Conservation (phyloP, 2,113 vertebrate genomes). For the Sphyrna mokarran region DNA sequence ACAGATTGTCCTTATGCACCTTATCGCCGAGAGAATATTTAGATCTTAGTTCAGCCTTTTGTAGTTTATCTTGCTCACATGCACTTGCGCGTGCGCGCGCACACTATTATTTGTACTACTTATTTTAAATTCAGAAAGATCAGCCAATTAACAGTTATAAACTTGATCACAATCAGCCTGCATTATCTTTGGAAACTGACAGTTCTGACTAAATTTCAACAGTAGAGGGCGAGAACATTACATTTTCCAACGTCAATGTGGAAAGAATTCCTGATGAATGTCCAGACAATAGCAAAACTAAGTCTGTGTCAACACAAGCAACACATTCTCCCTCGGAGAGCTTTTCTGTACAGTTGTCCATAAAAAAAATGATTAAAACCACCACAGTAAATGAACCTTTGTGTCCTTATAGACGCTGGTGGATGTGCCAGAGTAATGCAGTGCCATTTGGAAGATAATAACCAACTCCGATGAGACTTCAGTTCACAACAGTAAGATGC, state of each 20-base stretch:
- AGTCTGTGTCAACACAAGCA: background rate
- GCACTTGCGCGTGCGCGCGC: no score
- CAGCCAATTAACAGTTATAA: background rate
- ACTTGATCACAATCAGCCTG: background rate
- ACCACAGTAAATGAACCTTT: background rate
- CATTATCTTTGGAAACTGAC: background rate
- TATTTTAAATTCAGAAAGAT: background rate
- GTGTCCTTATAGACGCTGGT: background rate
- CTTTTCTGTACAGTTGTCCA: background rate
- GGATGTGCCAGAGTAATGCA: background rate
- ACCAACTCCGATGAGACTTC: background rate
- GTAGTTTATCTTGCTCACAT: background rate
- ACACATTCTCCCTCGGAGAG: background rate
- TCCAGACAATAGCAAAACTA: background rate
- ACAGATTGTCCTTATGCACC: no score
- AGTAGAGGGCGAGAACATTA: constrained; percentile 28
- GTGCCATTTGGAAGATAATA: background rate
- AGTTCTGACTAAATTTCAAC: background rate
- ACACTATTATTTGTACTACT: background rate
- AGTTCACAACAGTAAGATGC: background rate
- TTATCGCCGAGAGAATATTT: no score
- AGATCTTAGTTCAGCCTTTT: background rate
- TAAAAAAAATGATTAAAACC: background rate
- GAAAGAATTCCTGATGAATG: background rate
- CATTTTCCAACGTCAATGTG: background rate